phyloP scores from a whole-genome alignment of 2,113 vertebrate genomes.

The Tragelaphus scriptus region DNA sequence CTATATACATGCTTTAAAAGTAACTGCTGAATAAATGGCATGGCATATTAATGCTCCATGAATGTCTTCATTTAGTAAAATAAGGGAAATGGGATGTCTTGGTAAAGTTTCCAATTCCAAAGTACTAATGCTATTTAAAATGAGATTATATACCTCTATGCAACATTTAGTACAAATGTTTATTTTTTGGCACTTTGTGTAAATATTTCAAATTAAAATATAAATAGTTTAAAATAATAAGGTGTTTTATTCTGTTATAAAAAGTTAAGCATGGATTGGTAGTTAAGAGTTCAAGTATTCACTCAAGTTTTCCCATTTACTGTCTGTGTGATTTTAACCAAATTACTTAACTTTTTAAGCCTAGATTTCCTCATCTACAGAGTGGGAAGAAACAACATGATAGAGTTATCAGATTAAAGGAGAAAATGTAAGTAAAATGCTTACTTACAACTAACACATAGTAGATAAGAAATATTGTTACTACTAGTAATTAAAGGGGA shows the following conservation, averaged over 20 bases:
- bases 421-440: not conserved
- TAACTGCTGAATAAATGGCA: not conserved
- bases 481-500: not conserved
- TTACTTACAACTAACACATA: not conserved
- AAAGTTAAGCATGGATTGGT: not conserved
- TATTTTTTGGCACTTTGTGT: not conserved
- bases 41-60: not conserved
- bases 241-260: not conserved
- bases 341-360: not conserved
- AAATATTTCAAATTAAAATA: not conserved
- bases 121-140: not conserved
- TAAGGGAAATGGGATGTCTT: not conserved
- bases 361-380: not conserved
- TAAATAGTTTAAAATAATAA: not conserved
- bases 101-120: not conserved
- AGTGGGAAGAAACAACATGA: not conserved
- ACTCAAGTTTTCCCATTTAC: not conserved
- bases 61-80: not conserved
- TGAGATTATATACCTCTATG: not conserved
- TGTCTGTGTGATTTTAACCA: not conserved
- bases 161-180: not conserved
- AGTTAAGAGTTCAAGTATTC: not conserved
- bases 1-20: not conserved
- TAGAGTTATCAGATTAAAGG: not conserved
- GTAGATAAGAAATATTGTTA: not conserved